A percentile compares a stretch with the other conserved stretches of the same genome.
These are phyloP conservation scores for Byasa hedistus DNA, from an alignment of 2,888 invertebrate genomes.

Conservation along the genomic window DNA sequence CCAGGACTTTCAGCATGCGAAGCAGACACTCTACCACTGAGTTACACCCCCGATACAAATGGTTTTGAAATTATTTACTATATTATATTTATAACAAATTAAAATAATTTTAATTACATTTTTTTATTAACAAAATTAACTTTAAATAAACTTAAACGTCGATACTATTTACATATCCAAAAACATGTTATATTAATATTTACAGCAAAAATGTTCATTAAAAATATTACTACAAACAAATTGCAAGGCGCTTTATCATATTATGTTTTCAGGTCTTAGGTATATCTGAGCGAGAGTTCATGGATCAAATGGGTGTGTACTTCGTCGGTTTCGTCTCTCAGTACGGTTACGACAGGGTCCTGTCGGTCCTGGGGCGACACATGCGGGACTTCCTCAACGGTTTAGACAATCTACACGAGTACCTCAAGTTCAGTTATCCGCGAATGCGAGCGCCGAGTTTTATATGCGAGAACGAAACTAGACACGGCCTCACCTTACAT, in stretches of 20 bases:
- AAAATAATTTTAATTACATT: too few relatives aligned
- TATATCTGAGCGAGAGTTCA: slow-evolving; percentile 93
- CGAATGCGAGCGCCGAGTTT: slow-evolving; percentile 95
- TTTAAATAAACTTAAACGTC: too few relatives aligned
- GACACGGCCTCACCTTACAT: slow-evolving; percentile 94
- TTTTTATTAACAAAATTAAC: neutral
- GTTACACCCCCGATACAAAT: slow-evolving; percentile 67
- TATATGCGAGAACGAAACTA: slow-evolving; percentile 96
- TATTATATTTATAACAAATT: neutral
- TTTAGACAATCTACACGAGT: slow-evolving; percentile 97
- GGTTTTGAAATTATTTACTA: neutral
- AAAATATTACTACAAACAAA: slow-evolving; percentile 4
- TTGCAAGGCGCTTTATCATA: slow-evolving; percentile 10
- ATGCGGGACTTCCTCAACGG: slow-evolving; percentile 98
- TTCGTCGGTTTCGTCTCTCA: slow-evolving; percentile 96
- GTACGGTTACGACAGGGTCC: slow-evolving; percentile 95
- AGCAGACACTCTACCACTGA: slow-evolving; percentile 83
- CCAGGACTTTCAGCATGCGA: slow-evolving; percentile 84
- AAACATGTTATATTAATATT: neutral
- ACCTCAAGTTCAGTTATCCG: slow-evolving; percentile 97
- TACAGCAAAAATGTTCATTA: neutral
- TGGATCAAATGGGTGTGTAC: slow-evolving; percentile 96
- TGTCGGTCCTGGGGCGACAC: slow-evolving; percentile 94
- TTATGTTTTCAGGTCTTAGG: slow-evolving; percentile 84
- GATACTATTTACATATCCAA: too few relatives aligned